Base-by-base conservation (phyloP, 2,113 vertebrate species). In the Psettodes erumei region DNA sequence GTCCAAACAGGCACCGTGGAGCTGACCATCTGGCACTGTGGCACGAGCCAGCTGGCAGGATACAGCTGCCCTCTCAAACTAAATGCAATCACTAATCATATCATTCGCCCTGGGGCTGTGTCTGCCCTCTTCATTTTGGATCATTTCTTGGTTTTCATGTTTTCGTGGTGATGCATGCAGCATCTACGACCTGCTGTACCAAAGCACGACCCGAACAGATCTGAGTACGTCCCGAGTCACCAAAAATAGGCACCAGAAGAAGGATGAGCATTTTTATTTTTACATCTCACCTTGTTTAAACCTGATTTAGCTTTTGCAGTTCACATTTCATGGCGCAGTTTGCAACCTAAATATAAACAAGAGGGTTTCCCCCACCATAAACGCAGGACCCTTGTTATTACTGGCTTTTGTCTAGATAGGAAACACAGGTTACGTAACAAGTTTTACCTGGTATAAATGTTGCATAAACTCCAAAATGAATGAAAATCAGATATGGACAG, bases 1-100 rank as follows among this genome's bases (percentile, higher is more conserved):
- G 53, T 72, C 47, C 61, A 21, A 71, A 56, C n/a, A 65, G 60
- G 23, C 43, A 30, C 51, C 38, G 30, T 53, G 42, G 11, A 37
- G 61, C 1, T 51, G 58, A 64, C 77, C 71, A 82, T 82, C 71
- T 77, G 73, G 11, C 63, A 25, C 5, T 11, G 5, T 28, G 42
- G 38, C n/a, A 37, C 37, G 37, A 27, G 68, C 63, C 79, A 81
- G 66, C 63, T 73, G 74, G 77, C 37, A 70, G 21, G 15, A 53
- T 56, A 13, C 53, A 54, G 75, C 70, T 64, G 27, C 19, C 13
- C 38, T 58, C 62, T 73, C 50, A 30, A 51, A 71, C 27, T 0
- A 71, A 72, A 84, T 68, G 45, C 1, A 2, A 66, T 71, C 63
- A 70, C 40, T 66, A 28, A 70, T 70, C 35, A 45, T 42, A 45